Percentiles rank a stretch among this genome's conserved stretches.
Evolutionary conservation across 2,113 vertebrate species (phyloP).

Genomic region (Agapornis roseicollis): DNA sequence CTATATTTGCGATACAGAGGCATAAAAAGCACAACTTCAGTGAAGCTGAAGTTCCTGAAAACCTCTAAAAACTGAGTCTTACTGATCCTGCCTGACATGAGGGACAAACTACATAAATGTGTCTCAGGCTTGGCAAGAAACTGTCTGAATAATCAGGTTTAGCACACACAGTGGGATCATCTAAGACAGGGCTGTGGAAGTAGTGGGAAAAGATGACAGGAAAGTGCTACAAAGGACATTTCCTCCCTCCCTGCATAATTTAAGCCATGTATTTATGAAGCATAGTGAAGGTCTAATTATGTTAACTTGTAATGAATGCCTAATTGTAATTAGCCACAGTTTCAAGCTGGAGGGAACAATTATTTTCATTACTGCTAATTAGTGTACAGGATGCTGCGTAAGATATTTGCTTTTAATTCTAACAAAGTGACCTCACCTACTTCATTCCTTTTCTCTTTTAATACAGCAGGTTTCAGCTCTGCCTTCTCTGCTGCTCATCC

Average conservation of each 20-base stretch:
- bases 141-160: not conserved
- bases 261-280: constrained; percentile 51
- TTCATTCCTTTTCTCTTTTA: not conserved
- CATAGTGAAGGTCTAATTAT: constrained; percentile 68
- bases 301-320: constrained; percentile 60
- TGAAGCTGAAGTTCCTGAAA: not conserved
- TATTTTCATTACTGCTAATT: constrained; percentile 73
- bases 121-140: not conserved
- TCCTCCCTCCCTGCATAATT: constrained; percentile 52
- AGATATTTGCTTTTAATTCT: not conserved
- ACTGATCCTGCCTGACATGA: not conserved
- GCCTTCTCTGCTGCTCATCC: not conserved
- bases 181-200: not conserved
- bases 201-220: not conserved
- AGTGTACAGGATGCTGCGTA: not conserved
- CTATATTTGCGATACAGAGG: not conserved
- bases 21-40: not conserved
- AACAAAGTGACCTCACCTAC: not conserved
- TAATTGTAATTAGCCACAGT: constrained; percentile 62
- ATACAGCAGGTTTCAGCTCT: not conserved
- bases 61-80: not conserved
- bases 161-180: not conserved
- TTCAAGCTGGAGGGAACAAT: constrained; percentile 64
- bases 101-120: not conserved
- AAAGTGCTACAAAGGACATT: constrained; percentile 6